Percentiles rank a stretch among this genome's conserved stretches.
These are phyloP conservation scores for Yoshiicerus persimilis DNA, from an alignment of 1,140 invertebrate species.

Conservation along the genomic window DNA sequence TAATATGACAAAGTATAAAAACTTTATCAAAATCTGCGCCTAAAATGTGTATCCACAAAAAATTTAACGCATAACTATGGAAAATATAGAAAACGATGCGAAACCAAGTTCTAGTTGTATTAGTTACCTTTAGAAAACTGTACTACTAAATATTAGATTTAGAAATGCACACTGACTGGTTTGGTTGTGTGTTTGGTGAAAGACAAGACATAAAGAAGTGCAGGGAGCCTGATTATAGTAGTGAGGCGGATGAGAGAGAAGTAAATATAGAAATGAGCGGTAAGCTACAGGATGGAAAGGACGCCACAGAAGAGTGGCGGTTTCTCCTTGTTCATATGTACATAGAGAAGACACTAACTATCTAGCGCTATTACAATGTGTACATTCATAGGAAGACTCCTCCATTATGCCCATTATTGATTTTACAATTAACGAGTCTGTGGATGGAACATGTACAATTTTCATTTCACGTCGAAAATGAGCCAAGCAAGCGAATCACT, in stretches of 20 bases:
- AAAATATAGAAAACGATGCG: not conserved
- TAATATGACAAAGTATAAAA: not conserved
- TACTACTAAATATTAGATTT: not conserved
- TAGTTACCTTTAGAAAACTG: not conserved
- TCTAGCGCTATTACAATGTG: not conserved
- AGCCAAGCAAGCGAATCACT: not conserved
- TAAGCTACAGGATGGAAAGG: no score
- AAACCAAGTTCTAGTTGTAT: not conserved
- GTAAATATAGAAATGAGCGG: not conserved
- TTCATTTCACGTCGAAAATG: slow-evolving; percentile 25
- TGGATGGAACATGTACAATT: slow-evolving; percentile 27
- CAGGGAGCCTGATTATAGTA: not conserved
- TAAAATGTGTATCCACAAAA: no score
- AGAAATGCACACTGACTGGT: not conserved
- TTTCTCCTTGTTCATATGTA: not conserved
- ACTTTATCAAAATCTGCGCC: not conserved
- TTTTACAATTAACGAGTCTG: slow-evolving; percentile 47
- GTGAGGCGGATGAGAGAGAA: not conserved
- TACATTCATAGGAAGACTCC: not conserved
- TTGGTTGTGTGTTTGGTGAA: not conserved
- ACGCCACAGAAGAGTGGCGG: no score
- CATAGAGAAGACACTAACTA: not conserved
- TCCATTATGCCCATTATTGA: slow-evolving; percentile 35
- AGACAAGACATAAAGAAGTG: slow-evolving; percentile 16
- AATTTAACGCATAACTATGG: not conserved